Conservation (phyloP, 2,113 vertebrate species). For the Zosterops pallidus region DNA sequence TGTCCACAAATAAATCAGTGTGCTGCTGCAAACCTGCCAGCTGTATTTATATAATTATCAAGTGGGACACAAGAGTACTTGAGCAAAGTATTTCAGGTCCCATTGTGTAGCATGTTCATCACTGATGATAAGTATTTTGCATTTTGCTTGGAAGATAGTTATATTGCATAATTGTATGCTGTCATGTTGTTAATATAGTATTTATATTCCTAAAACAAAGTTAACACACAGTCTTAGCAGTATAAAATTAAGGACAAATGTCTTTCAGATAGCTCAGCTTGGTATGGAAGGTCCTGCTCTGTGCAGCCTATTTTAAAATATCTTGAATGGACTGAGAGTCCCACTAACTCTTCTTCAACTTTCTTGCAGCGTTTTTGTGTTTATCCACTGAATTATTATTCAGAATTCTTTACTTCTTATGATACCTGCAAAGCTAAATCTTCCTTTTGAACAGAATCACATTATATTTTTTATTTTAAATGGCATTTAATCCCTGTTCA, state of each 20-base stretch:
- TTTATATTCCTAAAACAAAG: not conserved
- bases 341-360: not conserved
- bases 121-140: not conserved
- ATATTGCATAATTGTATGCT: not conserved
- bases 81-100: not conserved
- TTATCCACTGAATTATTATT: not conserved
- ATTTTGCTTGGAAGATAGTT: not conserved
- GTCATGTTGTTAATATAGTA: not conserved
- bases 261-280: not conserved
- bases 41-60: not conserved
- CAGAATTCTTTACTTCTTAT: not conserved
- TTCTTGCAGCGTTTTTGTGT: not conserved
- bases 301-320: not conserved
- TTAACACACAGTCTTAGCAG: not conserved
- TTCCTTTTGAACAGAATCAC: not conserved
- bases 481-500: not conserved
- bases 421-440: not conserved
- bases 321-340: not conserved
- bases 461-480: not conserved
- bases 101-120: not conserved
- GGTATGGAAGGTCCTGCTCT: not conserved
- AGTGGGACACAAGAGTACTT: not conserved
- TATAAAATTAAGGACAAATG: not conserved
- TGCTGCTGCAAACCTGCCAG: not conserved
- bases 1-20: not conserved